Evolutionary conservation across 1,140 invertebrate species (phyloP).

Genomic region (Nasonia giraulti): DNA sequence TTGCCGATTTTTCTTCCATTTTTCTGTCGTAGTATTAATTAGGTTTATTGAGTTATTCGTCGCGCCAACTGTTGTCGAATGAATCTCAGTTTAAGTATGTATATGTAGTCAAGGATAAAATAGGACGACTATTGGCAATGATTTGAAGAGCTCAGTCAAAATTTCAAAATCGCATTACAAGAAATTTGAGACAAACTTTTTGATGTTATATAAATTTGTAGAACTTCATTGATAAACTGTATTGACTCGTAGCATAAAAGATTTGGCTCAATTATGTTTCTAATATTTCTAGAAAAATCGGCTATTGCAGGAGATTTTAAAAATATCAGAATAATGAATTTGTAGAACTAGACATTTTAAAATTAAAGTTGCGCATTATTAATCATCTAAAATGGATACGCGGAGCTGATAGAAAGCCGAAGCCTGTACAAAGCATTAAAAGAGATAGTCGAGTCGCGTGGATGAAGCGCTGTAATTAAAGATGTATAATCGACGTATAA

Average conservation of each 20-base stretch:
- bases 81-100: constrained; percentile 49
- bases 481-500: constrained; percentile 51
- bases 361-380: neutral
- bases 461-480: constrained; percentile 48
- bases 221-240: neutral
- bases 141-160: constrained; percentile 15
- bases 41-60: constrained; percentile 25
- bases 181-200: neutral
- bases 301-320: neutral
- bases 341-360: neutral
- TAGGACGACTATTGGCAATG: constrained; percentile 38
- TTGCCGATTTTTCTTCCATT: constrained; percentile 29
- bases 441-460: constrained; percentile 41
- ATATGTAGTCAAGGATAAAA: constrained; percentile 39
- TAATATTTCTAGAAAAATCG: constrained; percentile 8
- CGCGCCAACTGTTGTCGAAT: constrained; percentile 35
- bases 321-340: constrained; percentile 19
- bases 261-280: constrained; percentile 1
- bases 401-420: constrained; percentile 37
- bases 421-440: constrained; percentile 50
- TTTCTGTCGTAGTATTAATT: constrained; percentile 20
- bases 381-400: constrained; percentile 25
- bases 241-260: neutral
- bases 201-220: neutral
- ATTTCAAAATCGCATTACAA: neutral